A percentile compares a stretch with the other conserved stretches of the same genome.
phyloP scores from a whole-genome alignment of 2,888 invertebrate genomes.

The Osmoderma eremita region DNA sequence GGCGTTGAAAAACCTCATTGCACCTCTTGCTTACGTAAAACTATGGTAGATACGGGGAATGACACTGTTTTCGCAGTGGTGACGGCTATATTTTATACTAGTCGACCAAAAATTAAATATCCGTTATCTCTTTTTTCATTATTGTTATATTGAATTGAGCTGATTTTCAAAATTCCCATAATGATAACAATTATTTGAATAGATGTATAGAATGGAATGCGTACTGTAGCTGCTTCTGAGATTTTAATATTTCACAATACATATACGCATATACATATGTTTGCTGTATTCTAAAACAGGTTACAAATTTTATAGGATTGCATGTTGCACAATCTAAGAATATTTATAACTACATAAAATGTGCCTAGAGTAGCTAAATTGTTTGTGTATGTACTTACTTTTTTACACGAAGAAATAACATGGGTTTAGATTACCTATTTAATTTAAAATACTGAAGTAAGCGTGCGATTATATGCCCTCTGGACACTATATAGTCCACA shows the following conservation, averaged over 20 bases:
- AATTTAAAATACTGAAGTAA: too few species aligned
- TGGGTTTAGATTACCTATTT: too few species aligned
- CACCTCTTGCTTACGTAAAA: background rate
- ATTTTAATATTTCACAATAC: background rate
- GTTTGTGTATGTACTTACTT: too few species aligned
- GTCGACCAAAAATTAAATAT: background rate
- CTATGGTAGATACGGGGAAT: background rate
- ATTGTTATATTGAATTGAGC: conserved; percentile 5
- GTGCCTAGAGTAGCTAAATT: too few species aligned
- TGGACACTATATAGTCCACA: too few species aligned
- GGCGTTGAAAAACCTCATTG: conserved; percentile 29
- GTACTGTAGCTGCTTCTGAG: too few species aligned
- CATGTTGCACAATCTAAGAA: too few species aligned
- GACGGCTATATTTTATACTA: background rate
- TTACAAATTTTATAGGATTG: too few species aligned
- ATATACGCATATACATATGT: background rate
- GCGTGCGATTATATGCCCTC: too few species aligned
- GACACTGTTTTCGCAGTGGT: background rate
- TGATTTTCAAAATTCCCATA: conserved; percentile 3
- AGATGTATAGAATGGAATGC: too few species aligned
- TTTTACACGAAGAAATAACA: too few species aligned
- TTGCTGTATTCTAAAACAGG: background rate
- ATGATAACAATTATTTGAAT: background rate
- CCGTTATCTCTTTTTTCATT: conserved; percentile 12
- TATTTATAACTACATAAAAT: too few species aligned